These are phyloP conservation scores for Bos taurus DNA, from an alignment of 2,113 vertebrate genomes.

Conservation along the genomic window DNA sequence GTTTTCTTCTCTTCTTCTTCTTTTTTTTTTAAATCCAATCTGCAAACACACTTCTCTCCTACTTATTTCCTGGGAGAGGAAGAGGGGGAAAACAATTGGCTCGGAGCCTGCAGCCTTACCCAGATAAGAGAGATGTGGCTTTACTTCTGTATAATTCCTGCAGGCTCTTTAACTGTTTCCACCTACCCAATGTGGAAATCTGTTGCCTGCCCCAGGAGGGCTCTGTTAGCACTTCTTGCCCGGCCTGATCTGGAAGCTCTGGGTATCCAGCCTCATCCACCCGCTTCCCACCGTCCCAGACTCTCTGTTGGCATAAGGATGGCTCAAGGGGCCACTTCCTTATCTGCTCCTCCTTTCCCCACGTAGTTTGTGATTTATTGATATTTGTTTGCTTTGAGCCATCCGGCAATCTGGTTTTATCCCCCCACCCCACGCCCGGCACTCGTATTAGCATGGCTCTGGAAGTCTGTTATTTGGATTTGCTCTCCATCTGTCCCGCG, in stretches of 20 bases:
- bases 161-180: not conserved
- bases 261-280: conserved; percentile 8
- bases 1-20: not conserved
- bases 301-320: conserved; percentile 46
- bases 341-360: conserved; percentile 21
- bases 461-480: conserved; percentile 51
- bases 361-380: conserved; percentile 44
- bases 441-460: conserved; percentile 40
- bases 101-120: not conserved
- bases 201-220: not conserved
- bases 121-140: not conserved
- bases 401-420: conserved; percentile 16
- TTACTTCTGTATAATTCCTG: not conserved
- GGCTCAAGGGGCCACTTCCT: conserved; percentile 53
- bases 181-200: not conserved
- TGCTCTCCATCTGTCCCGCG: conserved; percentile 48
- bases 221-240: conserved; percentile 65
- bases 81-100: not conserved
- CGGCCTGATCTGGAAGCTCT: conserved; percentile 49
- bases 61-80: conserved; percentile 8
- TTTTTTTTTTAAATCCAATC: not conserved
- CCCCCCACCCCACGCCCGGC: conserved; percentile 16
- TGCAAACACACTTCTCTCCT: conserved; percentile 14
- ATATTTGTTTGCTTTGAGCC: conserved; percentile 42
- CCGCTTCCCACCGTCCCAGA: not conserved